phyloP scores from a whole-genome alignment of 2,797 vertebrate genomes.

The Labeo calbasu region DNA sequence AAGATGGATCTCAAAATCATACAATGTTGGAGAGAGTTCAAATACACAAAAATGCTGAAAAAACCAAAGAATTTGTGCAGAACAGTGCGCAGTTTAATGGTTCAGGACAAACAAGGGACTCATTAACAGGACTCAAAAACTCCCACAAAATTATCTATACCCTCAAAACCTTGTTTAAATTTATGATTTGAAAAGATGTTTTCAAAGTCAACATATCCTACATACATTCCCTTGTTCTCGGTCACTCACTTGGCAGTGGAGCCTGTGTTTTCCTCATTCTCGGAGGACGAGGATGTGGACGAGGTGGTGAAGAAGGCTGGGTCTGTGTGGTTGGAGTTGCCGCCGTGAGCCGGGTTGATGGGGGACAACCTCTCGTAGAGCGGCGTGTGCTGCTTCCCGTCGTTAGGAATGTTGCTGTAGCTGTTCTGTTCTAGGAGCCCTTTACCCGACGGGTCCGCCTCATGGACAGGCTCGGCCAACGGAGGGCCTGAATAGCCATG shows the following conservation, averaged over 20 bases:
- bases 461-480: slow-evolving; percentile 77
- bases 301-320: slow-evolving; percentile 85
- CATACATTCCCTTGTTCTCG: neutral
- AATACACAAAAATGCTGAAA: too few species aligned
- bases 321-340: slow-evolving; percentile 85
- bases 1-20: too few species aligned
- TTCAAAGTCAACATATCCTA: neutral
- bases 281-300: slow-evolving; percentile 88
- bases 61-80: too few species aligned
- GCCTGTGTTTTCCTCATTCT: slow-evolving; percentile 87
- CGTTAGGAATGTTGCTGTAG: slow-evolving; percentile 90
- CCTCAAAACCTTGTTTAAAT: neutral
- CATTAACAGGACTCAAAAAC: neutral
- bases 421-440: slow-evolving; percentile 85
- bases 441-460: slow-evolving; percentile 80
- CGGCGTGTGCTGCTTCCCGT: slow-evolving; percentile 93
- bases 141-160: neutral
- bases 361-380: slow-evolving; percentile 92
- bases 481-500: slow-evolving; percentile 77
- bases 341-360: slow-evolving; percentile 81
- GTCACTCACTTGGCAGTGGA: slow-evolving; percentile 89
- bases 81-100: too few species aligned
- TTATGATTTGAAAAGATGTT: neutral
- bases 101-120: too few species aligned
- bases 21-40: too few species aligned